phyloP scores from a whole-genome alignment of 2,113 vertebrate species.

The Nannobrachium achirus region DNA sequence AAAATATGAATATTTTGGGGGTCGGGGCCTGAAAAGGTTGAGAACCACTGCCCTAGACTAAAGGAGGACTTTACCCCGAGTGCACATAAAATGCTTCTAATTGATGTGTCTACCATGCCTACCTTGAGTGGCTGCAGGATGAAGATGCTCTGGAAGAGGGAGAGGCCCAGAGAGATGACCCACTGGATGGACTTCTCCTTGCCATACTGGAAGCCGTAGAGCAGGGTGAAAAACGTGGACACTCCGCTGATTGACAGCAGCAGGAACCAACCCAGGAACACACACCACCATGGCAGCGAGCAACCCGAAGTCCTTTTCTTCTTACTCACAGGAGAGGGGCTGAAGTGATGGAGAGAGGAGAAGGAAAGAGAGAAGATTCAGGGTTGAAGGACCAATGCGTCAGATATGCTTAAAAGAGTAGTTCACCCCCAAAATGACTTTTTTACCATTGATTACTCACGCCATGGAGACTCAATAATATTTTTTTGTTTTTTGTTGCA shows the following conservation, averaged over 20 bases:
- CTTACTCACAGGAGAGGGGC: conserved; percentile 43
- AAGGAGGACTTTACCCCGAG: no score
- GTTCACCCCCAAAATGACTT: no score
- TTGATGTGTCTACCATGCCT: background rate
- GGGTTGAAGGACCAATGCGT: background rate
- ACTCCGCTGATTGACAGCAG: conserved; percentile 80
- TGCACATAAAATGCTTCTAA: background rate
- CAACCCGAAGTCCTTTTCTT: conserved; percentile 47
- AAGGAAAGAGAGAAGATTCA: background rate
- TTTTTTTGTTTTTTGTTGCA: no score
- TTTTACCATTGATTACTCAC: no score
- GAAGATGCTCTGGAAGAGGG: conserved; percentile 87
- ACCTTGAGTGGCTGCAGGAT: conserved; percentile 86
- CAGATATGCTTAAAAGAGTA: no score
- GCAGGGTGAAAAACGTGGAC: conserved; percentile 83
- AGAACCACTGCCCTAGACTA: no score
- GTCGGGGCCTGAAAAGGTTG: no score
- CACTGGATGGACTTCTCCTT: conserved; percentile 80
- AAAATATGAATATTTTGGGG: no score
- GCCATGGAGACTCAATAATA: no score
- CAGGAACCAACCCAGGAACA: conserved; percentile 83
- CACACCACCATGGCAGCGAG: conserved; percentile 85
- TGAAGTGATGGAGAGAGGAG: conserved; percentile 17
- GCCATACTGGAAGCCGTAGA: conserved; percentile 83
- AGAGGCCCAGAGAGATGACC: conserved; percentile 82